Percentiles rank a stretch among this genome's conserved stretches.
These are phyloP conservation scores for Heliconius hewitsoni DNA, from an alignment of 1,140 invertebrate genomes.

Conservation along the genomic window DNA sequence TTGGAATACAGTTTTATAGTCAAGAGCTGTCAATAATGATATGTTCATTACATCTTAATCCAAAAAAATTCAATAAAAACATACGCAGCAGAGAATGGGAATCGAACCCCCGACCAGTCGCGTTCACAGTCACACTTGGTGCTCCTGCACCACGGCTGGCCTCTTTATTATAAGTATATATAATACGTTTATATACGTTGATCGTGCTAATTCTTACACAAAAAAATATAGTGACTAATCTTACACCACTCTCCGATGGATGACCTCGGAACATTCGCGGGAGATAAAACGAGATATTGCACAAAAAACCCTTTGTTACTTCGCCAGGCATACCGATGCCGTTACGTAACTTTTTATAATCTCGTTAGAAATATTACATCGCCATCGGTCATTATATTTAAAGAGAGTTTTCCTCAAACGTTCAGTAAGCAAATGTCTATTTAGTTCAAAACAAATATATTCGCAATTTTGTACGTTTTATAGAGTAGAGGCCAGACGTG, in stretches of 20 bases:
- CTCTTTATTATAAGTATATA: no score
- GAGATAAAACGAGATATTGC: constrained; percentile 35
- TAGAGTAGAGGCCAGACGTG: no score
- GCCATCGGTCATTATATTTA: background rate
- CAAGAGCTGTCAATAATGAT: background rate
- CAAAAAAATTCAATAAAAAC: background rate
- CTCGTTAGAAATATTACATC: constrained; percentile 40
- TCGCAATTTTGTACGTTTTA: background rate
- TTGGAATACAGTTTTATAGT: no score
- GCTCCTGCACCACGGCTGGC: no score
- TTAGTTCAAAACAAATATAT: background rate
- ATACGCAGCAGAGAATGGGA: background rate
- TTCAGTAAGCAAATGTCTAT: background rate
- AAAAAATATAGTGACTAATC: background rate
- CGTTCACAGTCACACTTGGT: no score
- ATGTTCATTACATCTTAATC: background rate
- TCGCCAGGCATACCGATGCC: background rate
- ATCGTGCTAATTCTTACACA: background rate
- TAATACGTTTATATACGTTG: background rate
- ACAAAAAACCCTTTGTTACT: constrained; percentile 41
- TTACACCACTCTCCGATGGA: constrained; percentile 15
- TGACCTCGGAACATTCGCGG: constrained; percentile 35
- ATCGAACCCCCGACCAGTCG: no score
- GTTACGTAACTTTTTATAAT: constrained; percentile 33
- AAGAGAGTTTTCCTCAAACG: background rate